These are phyloP conservation scores for Felis catus DNA, from an alignment of 2,113 vertebrate genomes.

Conservation along the genomic window DNA sequence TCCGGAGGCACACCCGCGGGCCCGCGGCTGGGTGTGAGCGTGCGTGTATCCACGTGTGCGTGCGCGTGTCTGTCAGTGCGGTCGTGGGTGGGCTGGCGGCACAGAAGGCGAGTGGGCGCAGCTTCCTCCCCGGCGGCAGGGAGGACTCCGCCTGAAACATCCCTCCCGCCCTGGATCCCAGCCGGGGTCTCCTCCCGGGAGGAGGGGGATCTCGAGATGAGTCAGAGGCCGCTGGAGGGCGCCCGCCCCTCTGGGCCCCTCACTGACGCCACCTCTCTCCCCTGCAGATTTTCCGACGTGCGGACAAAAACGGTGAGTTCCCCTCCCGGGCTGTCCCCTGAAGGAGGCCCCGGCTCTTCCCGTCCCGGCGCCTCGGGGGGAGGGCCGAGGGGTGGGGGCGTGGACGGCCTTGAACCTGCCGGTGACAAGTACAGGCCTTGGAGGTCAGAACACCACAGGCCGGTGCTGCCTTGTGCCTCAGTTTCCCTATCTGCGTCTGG, in stretches of 20 bases:
- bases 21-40: not conserved
- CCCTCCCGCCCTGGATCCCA: not conserved
- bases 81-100: not conserved
- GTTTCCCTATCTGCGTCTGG: not conserved
- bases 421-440: not conserved
- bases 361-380: not conserved
- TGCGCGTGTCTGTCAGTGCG: not conserved
- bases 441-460: not conserved
- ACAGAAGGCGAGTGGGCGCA: not conserved
- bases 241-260: not conserved
- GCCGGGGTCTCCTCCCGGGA: not conserved
- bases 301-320: constrained; percentile 89
- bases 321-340: not conserved
- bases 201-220: not conserved
- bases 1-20: not conserved
- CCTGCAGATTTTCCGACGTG: constrained; percentile 88
- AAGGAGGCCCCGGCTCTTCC: not conserved
- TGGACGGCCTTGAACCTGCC: not conserved
- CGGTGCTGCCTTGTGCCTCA: not conserved
- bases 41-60: not conserved
- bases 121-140: not conserved
- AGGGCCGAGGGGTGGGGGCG: not conserved
- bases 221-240: not conserved
- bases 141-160: not conserved
- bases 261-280: constrained; percentile 46